Evolutionary conservation across 2,888 invertebrate genomes (phyloP).

Genomic region (Pterostichus niger): DNA sequence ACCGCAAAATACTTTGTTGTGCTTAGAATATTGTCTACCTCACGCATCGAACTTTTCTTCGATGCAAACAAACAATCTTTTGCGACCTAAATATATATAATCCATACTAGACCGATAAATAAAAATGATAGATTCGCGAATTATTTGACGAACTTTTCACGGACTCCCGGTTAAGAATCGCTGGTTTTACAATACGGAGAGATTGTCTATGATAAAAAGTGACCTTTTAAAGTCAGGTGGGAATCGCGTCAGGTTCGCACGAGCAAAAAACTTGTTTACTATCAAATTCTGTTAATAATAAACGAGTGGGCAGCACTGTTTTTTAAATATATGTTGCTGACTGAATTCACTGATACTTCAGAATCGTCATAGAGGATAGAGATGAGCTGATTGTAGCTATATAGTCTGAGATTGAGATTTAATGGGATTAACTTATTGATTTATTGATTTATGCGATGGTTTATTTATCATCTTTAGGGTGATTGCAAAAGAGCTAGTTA

Average conservation of each 20-base stretch:
- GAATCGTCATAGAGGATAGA: constrained; percentile 3
- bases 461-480: too few relatives aligned
- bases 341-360: constrained; percentile 7
- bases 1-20: too few relatives aligned
- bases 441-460: constrained; percentile 5
- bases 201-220: constrained; percentile 49
- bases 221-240: constrained; percentile 56
- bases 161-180: too few relatives aligned
- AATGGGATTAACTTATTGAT: constrained; percentile 24
- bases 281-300: constrained; percentile 52
- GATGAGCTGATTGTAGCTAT: constrained; percentile 25
- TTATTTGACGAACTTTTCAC: too few relatives aligned
- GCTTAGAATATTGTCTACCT: too few relatives aligned
- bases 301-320: constrained; percentile 19
- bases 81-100: too few relatives aligned
- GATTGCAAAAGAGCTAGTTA: too few relatives aligned
- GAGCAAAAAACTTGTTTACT: constrained; percentile 45
- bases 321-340: constrained; percentile 13
- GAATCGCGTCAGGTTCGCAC: constrained; percentile 36
- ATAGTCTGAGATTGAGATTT: neutral
- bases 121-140: too few relatives aligned
- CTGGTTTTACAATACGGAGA: constrained; percentile 2
- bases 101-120: too few relatives aligned
- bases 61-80: too few relatives aligned
- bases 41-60: too few relatives aligned